Conservation (phyloP, 2,888 invertebrate species). For the Diarsia brunnea region DNA sequence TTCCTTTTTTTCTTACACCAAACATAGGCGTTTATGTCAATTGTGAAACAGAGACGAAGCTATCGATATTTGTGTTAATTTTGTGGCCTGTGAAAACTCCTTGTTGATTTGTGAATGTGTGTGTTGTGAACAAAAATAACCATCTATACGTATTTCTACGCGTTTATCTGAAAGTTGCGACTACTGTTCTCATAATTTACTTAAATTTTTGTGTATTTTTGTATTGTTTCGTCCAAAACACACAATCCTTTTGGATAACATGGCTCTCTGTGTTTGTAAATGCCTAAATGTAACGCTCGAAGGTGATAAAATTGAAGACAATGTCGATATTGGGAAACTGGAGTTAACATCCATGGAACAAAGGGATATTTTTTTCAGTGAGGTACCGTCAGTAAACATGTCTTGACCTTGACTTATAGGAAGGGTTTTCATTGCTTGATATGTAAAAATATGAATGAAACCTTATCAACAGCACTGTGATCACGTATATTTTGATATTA, state of each 20-base stretch:
- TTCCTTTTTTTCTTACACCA: conserved; percentile 48
- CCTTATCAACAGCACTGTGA: conserved; percentile 25
- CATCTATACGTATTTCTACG: conserved; percentile 72
- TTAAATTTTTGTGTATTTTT: conserved; percentile 81
- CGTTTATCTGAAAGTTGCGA: conserved; percentile 76
- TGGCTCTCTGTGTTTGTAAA: conserved; percentile 93
- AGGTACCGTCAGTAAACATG: conserved; percentile 90
- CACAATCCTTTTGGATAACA: conserved; percentile 75
- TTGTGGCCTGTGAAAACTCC: conserved; percentile 53
- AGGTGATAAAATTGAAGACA: conserved; percentile 90
- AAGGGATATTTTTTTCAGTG: conserved; percentile 92
- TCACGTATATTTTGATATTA: conserved; percentile 47
- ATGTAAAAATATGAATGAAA: conserved; percentile 56
- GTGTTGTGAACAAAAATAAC: conserved; percentile 67
- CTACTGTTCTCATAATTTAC: conserved; percentile 74
- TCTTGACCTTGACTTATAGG: conserved; percentile 85
- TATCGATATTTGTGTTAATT: conserved; percentile 48
- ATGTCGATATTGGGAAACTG: conserved; percentile 90
- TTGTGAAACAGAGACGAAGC: conserved; percentile 56
- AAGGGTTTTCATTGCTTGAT: conserved; percentile 71
- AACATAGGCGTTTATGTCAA: neutral
- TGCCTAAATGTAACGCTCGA: conserved; percentile 94
- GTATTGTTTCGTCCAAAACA: conserved; percentile 76
- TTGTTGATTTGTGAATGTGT: conserved; percentile 60
- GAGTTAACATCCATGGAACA: conserved; percentile 91